Base-by-base conservation (phyloP, 2,113 vertebrate species). In the Chloroceryle aenea region DNA sequence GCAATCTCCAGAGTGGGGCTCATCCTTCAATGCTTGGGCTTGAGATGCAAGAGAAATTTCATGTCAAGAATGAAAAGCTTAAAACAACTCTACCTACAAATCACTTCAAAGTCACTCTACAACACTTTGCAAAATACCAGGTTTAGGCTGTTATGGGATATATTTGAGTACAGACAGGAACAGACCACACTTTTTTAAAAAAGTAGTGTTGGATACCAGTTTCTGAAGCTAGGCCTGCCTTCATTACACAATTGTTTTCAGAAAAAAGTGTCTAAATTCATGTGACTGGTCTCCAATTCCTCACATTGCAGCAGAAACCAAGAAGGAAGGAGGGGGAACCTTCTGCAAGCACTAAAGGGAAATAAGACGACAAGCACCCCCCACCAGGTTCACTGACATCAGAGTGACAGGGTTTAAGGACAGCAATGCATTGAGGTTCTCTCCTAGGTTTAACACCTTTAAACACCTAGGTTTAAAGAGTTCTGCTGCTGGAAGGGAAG, bases 121-220 rank as follows among this genome's bases (percentile, higher is more conserved):
- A 74, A 34, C 29, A 73, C 32, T 23, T 58, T 89, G 74, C 27
- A 74, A 87, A 19, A 47, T 71, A 81, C 45, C 26, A 58, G 4
- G 67, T 40, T 45, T 13, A 43, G 32, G n/a, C 16, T 69, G 10
- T 29, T 76, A 42, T 0, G 4, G 14, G 18, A 43, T 34, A 6
- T 11, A 58, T 45, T 91, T 48, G 45, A 74, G 56, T 56, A 80
- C 4, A 56, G 22, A 11, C 12, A 73, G 4, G n/a, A 78, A 75
- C 3, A 34, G 1, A 4, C 29, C 26, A 48, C 0, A 0, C 11
- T 55, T 61, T 32, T 47, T 25, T 40, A 25, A 14, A 23, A 45
- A 52, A 23, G 48, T n/a, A 20, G 8, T 21, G 85, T 20, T 75
- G 32, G 40, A 18, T 21, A 73, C 27, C 16, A 40, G 9, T 48